Percentiles rank a stretch among this genome's conserved stretches.
Conservation (phyloP, 2,797 vertebrate genomes). For the Spinibarbus caldwelli region DNA sequence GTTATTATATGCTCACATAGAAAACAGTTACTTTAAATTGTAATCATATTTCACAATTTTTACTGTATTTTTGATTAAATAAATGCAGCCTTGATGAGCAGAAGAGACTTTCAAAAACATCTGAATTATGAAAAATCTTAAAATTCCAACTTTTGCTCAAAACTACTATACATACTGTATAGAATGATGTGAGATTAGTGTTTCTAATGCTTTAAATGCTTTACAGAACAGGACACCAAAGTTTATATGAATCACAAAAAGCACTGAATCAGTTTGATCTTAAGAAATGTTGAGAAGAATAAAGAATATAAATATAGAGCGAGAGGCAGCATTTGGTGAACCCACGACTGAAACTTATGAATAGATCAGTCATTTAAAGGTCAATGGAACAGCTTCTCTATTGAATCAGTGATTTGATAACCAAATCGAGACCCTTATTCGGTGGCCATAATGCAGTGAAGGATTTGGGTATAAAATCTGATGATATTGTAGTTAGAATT, state of each 20-base stretch:
- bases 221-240: neutral
- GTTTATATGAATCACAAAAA: neutral
- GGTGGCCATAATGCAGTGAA: too few relatives aligned
- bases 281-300: neutral
- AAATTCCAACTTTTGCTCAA: too few relatives aligned
- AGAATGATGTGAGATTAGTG: neutral
- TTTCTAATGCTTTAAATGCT: neutral
- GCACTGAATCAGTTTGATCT: neutral
- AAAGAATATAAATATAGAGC: neutral
- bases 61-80: neutral
- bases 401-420: neutral
- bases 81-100: neutral
- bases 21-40: neutral
- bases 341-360: neutral
- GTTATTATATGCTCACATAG: neutral
- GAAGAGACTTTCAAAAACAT: neutral
- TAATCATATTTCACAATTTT: neutral
- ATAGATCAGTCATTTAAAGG: slow-evolving; percentile 11
- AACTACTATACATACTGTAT: too few relatives aligned
- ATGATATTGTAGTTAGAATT: neutral
- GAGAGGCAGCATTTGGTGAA: neutral
- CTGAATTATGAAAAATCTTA: too few relatives aligned
- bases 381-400: neutral
- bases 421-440: neutral
- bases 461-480: neutral